phyloP scores from a whole-genome alignment of 2,797 vertebrate species.

The Coregonus sp. region DNA sequence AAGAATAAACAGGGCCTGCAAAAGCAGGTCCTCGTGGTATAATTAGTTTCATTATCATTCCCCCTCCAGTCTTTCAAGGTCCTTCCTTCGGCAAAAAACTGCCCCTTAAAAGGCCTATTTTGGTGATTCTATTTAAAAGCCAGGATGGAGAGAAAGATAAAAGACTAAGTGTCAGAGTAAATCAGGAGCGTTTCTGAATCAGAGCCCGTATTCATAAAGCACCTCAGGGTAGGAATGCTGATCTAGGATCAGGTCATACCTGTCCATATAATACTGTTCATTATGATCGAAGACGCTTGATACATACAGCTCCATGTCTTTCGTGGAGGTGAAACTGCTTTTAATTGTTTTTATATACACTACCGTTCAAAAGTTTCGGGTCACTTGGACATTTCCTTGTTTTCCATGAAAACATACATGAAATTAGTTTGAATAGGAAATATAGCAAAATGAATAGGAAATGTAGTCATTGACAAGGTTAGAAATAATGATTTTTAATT shows the following conservation, averaged over 20 bases:
- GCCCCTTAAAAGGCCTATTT: conserved; percentile 25
- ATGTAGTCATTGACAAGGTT: too few relatives aligned
- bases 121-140: background rate
- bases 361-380: too few relatives aligned
- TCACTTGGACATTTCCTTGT: too few relatives aligned
- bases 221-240: background rate
- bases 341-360: too few relatives aligned
- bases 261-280: background rate
- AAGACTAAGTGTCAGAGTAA: conserved; percentile 43
- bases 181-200: conserved; percentile 23
- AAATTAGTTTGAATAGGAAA: too few relatives aligned
- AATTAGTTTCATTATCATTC: conserved; percentile 78
- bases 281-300: background rate
- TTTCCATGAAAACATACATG: too few relatives aligned
- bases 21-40: conserved; percentile 70
- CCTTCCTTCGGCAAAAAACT: conserved; percentile 42
- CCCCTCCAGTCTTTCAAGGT: conserved; percentile 61
- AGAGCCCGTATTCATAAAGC: background rate
- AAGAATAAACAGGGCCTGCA: conserved; percentile 8
- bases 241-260: background rate
- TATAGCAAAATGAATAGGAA: too few relatives aligned
- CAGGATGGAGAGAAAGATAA: background rate
- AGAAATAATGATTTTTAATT: too few relatives aligned
- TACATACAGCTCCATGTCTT: background rate
- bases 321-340: background rate